A percentile compares a stretch with the other conserved stretches of the same genome.
Evolutionary conservation across 2,797 vertebrate genomes (phyloP).

Genomic region (Myotis myotis): DNA sequence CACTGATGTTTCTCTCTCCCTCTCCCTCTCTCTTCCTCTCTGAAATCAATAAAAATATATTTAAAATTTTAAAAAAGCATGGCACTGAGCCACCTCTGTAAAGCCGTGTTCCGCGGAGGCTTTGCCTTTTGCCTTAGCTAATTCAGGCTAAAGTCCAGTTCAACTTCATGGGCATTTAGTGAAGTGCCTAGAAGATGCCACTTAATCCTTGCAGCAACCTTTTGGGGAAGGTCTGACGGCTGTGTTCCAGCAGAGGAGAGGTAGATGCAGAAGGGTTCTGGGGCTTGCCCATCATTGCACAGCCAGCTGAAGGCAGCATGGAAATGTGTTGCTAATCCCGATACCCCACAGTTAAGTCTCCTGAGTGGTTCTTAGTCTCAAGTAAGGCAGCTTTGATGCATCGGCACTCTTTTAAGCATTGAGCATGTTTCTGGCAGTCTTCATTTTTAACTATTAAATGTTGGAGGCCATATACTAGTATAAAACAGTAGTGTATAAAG

Average conservation of each 20-base stretch:
- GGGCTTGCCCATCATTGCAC: background rate
- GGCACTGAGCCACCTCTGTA: background rate
- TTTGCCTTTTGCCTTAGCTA: background rate
- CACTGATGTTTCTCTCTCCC: too few relatives aligned
- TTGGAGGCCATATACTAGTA: background rate
- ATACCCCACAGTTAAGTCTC: background rate
- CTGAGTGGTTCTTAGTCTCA: background rate
- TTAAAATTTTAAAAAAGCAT: background rate
- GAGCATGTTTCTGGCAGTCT: constrained; percentile 18
- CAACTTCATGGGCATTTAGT: background rate
- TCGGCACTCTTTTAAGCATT: background rate
- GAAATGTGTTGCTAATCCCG: background rate
- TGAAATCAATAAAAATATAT: too few relatives aligned
- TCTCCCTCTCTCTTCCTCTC: too few relatives aligned
- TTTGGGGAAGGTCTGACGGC: background rate
- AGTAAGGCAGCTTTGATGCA: background rate
- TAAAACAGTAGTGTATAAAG: background rate
- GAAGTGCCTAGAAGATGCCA: background rate
- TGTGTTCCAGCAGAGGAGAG: background rate
- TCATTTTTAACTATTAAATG: constrained; percentile 36
- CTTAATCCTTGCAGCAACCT: background rate
- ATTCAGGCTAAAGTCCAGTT: background rate
- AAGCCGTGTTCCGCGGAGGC: background rate
- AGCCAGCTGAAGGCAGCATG: background rate
- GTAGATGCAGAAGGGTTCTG: background rate